A percentile compares a stretch with the other conserved stretches of the same genome.
These are phyloP conservation scores for Rhabdomys dilectus DNA, from an alignment of 2,113 vertebrate species.

Conservation along the genomic window DNA sequence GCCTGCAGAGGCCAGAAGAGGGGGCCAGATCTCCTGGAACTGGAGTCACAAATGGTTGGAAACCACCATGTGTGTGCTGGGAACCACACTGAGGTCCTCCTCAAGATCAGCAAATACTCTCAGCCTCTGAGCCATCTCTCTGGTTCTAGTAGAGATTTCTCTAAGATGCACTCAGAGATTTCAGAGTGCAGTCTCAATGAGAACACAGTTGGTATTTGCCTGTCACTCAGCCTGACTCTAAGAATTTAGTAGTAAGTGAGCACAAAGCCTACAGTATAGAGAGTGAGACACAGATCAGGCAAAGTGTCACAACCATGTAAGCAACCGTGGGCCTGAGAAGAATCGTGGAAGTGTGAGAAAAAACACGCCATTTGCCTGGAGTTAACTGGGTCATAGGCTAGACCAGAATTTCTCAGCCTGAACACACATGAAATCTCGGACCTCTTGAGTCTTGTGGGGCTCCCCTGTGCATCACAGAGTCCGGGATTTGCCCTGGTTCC, in stretches of 20 bases:
- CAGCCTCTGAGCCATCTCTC: neutral
- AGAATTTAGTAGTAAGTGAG: neutral
- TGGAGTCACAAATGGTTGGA: neutral
- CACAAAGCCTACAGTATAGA: accelerated
- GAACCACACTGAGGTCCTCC: neutral
- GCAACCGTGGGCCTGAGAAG: accelerated
- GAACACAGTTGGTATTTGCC: neutral
- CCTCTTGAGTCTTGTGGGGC: neutral
- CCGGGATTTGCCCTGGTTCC: accelerated
- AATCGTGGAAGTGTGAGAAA: accelerated
- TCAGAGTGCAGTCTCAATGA: neutral
- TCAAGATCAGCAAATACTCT: neutral
- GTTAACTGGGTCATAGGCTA: neutral
- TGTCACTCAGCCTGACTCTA: accelerated
- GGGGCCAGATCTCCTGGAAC: neutral
- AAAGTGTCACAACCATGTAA: accelerated
- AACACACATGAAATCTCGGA: accelerated
- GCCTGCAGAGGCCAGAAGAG: neutral
- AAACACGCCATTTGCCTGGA: neutral
- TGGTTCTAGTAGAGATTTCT: neutral
- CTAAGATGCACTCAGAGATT: no score
- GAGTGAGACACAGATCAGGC: accelerated
- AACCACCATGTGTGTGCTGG: neutral
- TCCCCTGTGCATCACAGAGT: accelerated
- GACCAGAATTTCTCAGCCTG: neutral